A percentile compares a stretch with the other conserved stretches of the same genome.
These are phyloP conservation scores for Lasioglossum vierecki DNA, from an alignment of 2,888 invertebrate genomes.

Conservation along the genomic window DNA sequence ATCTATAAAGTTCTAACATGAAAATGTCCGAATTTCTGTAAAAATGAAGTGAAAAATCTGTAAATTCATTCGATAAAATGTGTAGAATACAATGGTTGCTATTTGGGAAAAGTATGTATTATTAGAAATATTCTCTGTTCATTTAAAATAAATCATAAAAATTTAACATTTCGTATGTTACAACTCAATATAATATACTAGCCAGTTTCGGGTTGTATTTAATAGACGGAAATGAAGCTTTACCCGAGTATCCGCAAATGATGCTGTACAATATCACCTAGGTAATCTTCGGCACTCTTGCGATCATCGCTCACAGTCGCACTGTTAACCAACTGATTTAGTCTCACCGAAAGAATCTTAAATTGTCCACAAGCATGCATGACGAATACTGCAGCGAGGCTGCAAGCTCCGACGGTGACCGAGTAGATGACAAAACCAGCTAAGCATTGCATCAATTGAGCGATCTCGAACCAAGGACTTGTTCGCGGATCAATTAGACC, in stretches of 20 bases:
- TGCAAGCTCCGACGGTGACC: conserved; percentile 75
- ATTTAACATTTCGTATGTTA: background rate
- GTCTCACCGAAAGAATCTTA: conserved; percentile 67
- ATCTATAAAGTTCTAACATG: background rate
- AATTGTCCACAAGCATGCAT: conserved; percentile 80
- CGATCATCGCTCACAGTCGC: background rate
- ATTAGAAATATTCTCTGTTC: background rate
- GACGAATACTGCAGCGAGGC: conserved; percentile 76
- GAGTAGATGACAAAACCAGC: conserved; percentile 76
- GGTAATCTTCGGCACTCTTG: conserved; percentile 22
- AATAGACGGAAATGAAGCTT: background rate
- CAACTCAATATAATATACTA: background rate
- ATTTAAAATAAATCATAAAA: background rate
- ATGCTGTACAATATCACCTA: conserved; percentile 71
- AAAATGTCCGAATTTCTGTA: background rate
- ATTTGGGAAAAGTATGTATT: background rate
- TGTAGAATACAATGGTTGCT: background rate
- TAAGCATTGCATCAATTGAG: conserved; percentile 74
- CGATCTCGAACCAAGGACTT: conserved; percentile 77
- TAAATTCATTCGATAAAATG: background rate
- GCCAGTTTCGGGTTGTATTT: background rate
- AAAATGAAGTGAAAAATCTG: background rate
- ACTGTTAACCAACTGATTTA: conserved; percentile 65
- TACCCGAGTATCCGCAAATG: conserved; percentile 75
- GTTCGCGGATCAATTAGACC: conserved; percentile 70